Conservation (phyloP, 2,888 invertebrate species). For the Plagodis pulveraria region DNA sequence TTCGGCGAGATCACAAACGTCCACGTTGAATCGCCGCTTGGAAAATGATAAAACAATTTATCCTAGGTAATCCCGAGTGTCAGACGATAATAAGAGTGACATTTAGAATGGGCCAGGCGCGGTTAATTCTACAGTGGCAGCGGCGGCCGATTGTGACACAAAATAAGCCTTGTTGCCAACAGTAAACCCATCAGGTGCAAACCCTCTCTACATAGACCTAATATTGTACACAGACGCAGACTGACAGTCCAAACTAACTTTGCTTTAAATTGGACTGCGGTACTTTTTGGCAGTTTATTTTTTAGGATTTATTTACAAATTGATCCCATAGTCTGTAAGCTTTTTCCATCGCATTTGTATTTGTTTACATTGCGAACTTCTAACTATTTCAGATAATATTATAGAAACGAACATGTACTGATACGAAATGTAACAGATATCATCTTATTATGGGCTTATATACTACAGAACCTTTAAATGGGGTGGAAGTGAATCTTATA, state of each 20-base stretch:
- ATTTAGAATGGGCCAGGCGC: constrained; percentile 73
- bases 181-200: constrained; percentile 79
- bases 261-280: constrained; percentile 38
- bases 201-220: constrained; percentile 54
- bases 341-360: constrained; percentile 18
- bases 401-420: neutral
- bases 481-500: constrained; percentile 17
- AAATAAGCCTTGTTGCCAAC: constrained; percentile 77
- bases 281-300: constrained; percentile 37
- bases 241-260: constrained; percentile 46
- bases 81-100: constrained; percentile 84
- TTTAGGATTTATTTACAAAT: constrained; percentile 27
- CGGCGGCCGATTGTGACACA: constrained; percentile 77
- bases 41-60: constrained; percentile 82
- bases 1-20: constrained; percentile 73
- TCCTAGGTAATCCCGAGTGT: constrained; percentile 82
- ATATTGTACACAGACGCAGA: constrained; percentile 54
- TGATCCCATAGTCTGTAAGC: constrained; percentile 23
- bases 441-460: neutral
- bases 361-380: constrained; percentile 7
- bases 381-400: constrained; percentile 11
- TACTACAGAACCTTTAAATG: constrained; percentile 15
- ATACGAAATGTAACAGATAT: too few species aligned
- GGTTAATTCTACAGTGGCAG: constrained; percentile 79
- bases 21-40: constrained; percentile 68